Evolutionary conservation across 1,140 invertebrate species (phyloP).

Genomic region (Zaprionus lachaisei): DNA sequence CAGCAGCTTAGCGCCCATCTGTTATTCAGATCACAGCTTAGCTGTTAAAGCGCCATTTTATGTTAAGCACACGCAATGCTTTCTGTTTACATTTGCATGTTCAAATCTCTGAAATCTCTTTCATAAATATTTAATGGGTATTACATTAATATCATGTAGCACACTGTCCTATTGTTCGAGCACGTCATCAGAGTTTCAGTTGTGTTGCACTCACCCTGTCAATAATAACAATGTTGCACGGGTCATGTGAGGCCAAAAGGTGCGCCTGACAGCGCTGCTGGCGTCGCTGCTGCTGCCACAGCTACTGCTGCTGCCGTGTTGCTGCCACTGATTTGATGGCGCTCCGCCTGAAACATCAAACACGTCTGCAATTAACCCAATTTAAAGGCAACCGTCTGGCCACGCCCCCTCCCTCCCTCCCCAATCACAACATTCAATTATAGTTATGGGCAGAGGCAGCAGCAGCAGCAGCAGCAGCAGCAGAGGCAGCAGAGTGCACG

Average conservation of each 20-base stretch:
- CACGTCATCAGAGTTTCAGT: not conserved
- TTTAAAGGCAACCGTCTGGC: slow-evolving; percentile 39
- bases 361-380: slow-evolving; percentile 69
- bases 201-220: slow-evolving; percentile 12
- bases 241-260: slow-evolving; percentile 67
- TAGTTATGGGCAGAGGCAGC: slow-evolving; percentile 41
- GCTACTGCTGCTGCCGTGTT: slow-evolving; percentile 25
- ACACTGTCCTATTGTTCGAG: not conserved
- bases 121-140: not conserved
- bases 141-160: not conserved
- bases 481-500: slow-evolving; percentile 47
- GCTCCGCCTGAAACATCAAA: slow-evolving; percentile 17
- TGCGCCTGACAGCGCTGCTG: slow-evolving; percentile 14
- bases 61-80: not conserved
- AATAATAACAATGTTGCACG: slow-evolving; percentile 63
- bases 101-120: not conserved
- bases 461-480: slow-evolving; percentile 8
- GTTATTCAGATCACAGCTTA: not conserved
- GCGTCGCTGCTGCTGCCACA: slow-evolving; percentile 6
- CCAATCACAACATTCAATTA: slow-evolving; percentile 77
- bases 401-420: not conserved
- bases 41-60: not conserved
- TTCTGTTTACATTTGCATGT: not conserved
- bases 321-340: slow-evolving; percentile 31
- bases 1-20: not conserved